Evolutionary conservation across 2,888 invertebrate genomes (phyloP).

Genomic region (Hoplodrina ambigua): DNA sequence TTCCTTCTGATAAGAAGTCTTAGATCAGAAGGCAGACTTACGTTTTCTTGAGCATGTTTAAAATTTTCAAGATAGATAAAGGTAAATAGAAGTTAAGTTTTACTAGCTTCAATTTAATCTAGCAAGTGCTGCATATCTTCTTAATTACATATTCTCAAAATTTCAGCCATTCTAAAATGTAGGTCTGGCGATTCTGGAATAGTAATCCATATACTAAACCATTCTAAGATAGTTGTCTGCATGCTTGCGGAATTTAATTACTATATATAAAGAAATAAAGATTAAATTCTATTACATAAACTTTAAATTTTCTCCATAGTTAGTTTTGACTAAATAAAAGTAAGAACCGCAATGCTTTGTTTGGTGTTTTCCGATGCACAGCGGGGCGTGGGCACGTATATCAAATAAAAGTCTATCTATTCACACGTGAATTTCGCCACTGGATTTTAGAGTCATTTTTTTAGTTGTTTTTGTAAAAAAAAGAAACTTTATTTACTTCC

Average conservation of each 20-base stretch:
- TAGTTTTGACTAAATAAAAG: slow-evolving; percentile 24
- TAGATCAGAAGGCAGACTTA: too few relatives aligned
- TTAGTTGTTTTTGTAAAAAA: slow-evolving; percentile 9
- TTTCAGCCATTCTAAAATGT: too few relatives aligned
- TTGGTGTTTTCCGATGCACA: slow-evolving; percentile 28
- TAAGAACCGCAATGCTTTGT: slow-evolving; percentile 22
- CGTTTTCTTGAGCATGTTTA: too few relatives aligned
- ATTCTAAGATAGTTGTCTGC: too few relatives aligned
- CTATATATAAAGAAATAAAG: not conserved
- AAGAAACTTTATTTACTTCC: slow-evolving; percentile 14
- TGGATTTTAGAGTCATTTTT: slow-evolving; percentile 37
- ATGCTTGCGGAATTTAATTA: not conserved
- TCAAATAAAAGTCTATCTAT: slow-evolving; percentile 48
- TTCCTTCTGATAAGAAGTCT: too few relatives aligned
- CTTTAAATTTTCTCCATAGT: not conserved
- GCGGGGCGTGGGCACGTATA: slow-evolving; percentile 35
- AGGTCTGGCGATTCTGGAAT: too few relatives aligned
- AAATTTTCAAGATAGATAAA: too few relatives aligned
- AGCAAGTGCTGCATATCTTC: too few relatives aligned
- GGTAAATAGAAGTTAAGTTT: too few relatives aligned
- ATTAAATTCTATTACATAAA: not conserved
- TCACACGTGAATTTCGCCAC: slow-evolving; percentile 27
- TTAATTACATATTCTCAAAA: too few relatives aligned
- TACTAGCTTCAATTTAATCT: too few relatives aligned
- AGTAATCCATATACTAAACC: too few relatives aligned